Conservation (phyloP, 2,888 invertebrate genomes). For the Lycophotia porphyrea region DNA sequence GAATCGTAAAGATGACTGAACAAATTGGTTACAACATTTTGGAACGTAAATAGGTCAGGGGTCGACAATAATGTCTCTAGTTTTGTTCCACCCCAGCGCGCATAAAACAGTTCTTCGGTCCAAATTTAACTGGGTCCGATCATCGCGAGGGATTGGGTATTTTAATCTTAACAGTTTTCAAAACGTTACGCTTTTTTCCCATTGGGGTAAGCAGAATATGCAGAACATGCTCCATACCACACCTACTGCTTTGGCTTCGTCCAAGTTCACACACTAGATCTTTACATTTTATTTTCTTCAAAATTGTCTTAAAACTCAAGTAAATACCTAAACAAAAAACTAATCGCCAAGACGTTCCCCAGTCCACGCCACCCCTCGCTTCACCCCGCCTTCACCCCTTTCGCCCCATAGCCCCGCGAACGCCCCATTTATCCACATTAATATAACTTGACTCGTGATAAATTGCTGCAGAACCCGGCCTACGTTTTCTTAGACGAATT, state of each 20-base stretch:
- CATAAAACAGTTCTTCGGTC: not conserved
- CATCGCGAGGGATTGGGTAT: not conserved
- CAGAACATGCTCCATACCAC: not conserved
- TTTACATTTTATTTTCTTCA: not conserved
- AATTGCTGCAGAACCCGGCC: conserved; percentile 86
- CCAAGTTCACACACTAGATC: not conserved
- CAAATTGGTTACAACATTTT: not conserved
- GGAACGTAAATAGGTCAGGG: conserved; percentile 22
- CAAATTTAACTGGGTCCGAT: not conserved
- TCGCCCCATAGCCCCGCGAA: conserved; percentile 64
- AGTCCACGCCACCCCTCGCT: conserved; percentile 62
- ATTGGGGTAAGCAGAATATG: not conserved
- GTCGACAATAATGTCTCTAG: not conserved
- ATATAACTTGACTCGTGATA: conserved; percentile 89
- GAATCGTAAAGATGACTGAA: not conserved
- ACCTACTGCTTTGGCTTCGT: not conserved
- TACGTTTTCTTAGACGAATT: conserved; percentile 89
- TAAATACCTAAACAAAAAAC: conserved; percentile 66
- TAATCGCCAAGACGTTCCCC: conserved; percentile 70
- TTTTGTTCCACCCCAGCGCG: not conserved
- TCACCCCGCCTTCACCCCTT: conserved; percentile 49
- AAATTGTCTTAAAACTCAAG: conserved; percentile 12
- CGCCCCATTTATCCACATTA: conserved; percentile 88
- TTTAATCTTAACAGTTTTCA: not conserved
- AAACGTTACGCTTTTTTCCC: not conserved